phyloP scores from a whole-genome alignment of 1,140 invertebrate species.

The Drosophila simulans region DNA sequence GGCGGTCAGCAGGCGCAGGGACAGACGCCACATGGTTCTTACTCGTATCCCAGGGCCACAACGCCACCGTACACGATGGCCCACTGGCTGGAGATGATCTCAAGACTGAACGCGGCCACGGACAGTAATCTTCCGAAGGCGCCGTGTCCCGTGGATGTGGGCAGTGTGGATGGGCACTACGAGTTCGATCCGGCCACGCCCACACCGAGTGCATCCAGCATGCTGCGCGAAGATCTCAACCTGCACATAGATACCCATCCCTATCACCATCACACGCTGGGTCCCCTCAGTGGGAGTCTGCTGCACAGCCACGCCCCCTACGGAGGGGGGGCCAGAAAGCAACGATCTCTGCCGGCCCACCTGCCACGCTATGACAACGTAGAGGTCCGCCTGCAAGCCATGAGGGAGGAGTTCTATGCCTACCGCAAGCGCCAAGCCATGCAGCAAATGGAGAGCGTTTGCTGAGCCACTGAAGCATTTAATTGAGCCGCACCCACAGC shows the following conservation, averaged over 20 bases:
- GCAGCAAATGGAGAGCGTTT: constrained; percentile 89
- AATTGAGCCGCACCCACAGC: constrained; percentile 17
- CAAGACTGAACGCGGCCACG: constrained; percentile 85
- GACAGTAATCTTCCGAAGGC: constrained; percentile 84
- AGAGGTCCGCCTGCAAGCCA: constrained; percentile 95
- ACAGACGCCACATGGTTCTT: constrained; percentile 51
- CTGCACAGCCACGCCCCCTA: constrained; percentile 73
- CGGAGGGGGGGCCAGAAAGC: constrained; percentile 27
- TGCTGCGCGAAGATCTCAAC: constrained; percentile 85
- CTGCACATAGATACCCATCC: constrained; percentile 74
- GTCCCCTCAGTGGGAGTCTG: constrained; percentile 75
- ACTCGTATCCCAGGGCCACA: constrained; percentile 49
- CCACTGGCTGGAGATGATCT: constrained; percentile 87
- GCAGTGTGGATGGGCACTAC: constrained; percentile 97
- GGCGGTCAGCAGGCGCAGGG: constrained; percentile 65
- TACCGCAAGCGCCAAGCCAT: constrained; percentile 94
- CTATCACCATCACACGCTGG: constrained; percentile 59
- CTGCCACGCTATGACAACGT: constrained; percentile 91
- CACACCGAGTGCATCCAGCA: constrained; percentile 87
- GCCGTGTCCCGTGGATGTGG: constrained; percentile 88
- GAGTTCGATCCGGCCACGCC: constrained; percentile 95
- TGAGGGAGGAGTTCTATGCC: constrained; percentile 97
- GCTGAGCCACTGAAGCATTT: constrained; percentile 85
- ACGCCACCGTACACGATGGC: constrained; percentile 87
- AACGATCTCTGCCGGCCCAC: constrained; percentile 71